Evolutionary conservation across 2,797 vertebrate species (phyloP).

Genomic region (Florisuga fusca): DNA sequence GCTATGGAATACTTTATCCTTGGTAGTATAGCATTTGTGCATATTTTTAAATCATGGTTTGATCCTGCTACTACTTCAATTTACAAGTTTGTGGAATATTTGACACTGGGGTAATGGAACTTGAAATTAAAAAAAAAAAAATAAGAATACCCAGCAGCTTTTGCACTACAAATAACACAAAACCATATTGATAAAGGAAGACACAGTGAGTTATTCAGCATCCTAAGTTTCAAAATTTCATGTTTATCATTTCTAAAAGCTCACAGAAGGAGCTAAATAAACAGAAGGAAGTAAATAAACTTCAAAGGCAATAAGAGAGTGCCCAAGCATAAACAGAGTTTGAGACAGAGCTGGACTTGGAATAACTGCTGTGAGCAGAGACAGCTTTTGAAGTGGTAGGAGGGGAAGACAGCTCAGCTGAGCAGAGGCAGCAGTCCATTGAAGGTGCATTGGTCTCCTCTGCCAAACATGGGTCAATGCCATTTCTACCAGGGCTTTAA

Average conservation of each 20-base stretch:
- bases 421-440: neutral
- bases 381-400: neutral
- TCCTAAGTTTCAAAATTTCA: neutral
- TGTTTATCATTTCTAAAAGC: neutral
- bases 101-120: constrained; percentile 28
- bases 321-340: neutral
- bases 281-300: neutral
- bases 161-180: constrained; percentile 18
- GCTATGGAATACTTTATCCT: neutral
- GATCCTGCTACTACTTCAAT: constrained; percentile 6
- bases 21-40: neutral
- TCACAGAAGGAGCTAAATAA: neutral
- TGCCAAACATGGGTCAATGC: neutral
- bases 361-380: neutral
- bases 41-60: neutral
- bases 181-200: neutral
- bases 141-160: neutral
- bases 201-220: neutral
- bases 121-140: neutral
- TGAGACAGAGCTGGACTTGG: neutral
- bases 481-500: neutral
- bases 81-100: constrained; percentile 45
- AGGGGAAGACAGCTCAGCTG: neutral
- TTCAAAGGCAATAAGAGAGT: neutral
- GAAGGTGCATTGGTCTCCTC: neutral